Evolutionary conservation across 2,797 vertebrate species (phyloP).

Genomic region (Leptoclinus maculatus): DNA sequence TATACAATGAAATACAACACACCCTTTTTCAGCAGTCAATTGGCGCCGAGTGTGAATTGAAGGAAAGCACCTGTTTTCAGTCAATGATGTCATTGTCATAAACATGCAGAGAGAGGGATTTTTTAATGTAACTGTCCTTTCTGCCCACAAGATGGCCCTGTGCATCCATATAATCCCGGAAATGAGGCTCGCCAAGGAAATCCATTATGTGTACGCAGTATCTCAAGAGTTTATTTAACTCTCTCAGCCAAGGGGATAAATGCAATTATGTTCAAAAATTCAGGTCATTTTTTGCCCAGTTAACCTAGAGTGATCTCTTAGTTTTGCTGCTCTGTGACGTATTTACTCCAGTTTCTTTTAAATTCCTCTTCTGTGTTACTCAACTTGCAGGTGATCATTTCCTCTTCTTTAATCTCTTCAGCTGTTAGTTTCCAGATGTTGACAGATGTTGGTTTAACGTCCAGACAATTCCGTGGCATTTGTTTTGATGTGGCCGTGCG

Average conservation of each 20-base stretch:
- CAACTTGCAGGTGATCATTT: not conserved
- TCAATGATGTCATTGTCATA: conserved; percentile 54
- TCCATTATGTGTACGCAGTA: not conserved
- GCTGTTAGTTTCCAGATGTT: not conserved
- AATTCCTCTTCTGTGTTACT: not conserved
- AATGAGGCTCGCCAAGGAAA: not conserved
- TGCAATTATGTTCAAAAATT: conserved; percentile 7
- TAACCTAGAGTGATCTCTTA: not conserved
- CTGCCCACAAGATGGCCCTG: conserved; percentile 80
- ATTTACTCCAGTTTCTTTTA: not conserved
- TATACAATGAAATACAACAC: conserved; percentile 52
- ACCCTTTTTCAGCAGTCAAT: conserved; percentile 41
- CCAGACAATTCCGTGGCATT: not conserved
- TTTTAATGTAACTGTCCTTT: conserved; percentile 30
- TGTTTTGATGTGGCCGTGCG: not conserved
- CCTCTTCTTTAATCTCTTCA: not conserved
- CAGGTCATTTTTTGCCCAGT: not conserved
- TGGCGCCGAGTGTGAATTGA: conserved; percentile 48
- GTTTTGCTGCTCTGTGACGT: not conserved
- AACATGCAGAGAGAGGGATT: not conserved
- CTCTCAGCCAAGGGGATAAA: conserved; percentile 1
- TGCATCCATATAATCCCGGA: conserved; percentile 43
- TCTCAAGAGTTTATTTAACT: not conserved
- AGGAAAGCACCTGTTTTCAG: conserved; percentile 49
- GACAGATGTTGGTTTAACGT: not conserved